Conservation (phyloP, 2,888 invertebrate species). For the Thelaira solivaga region DNA sequence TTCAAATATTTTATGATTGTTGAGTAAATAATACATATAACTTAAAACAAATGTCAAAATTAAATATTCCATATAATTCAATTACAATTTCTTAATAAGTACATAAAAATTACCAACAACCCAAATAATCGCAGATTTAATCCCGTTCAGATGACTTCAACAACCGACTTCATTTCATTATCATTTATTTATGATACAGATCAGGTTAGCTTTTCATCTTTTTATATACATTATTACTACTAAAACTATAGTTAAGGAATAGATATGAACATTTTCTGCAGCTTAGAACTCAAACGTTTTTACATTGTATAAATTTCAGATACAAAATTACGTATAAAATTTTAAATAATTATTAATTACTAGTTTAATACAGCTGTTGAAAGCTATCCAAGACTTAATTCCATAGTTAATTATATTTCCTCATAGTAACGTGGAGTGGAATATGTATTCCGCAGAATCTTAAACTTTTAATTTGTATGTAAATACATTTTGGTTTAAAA, state of each 20-base stretch:
- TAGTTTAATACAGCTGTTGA: too few relatives aligned
- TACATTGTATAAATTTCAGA: conserved; percentile 21
- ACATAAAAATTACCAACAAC: conserved; percentile 50
- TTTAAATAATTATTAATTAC: background rate
- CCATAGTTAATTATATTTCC: too few relatives aligned
- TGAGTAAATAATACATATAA: background rate
- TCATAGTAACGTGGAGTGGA: too few relatives aligned
- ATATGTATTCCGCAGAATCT: too few relatives aligned
- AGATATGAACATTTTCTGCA: conserved; percentile 77
- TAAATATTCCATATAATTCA: background rate
- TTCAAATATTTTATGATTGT: background rate
- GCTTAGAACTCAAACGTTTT: conserved; percentile 75
- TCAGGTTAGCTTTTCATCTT: conserved; percentile 21
- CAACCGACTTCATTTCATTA: conserved; percentile 29
- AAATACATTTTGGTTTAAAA: too few relatives aligned
- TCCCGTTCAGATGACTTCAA: conserved; percentile 32
- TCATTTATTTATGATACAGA: conserved; percentile 24
- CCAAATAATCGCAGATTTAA: conserved; percentile 28
- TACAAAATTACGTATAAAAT: background rate
- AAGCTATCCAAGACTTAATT: too few relatives aligned
- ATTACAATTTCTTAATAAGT: background rate
- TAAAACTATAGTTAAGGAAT: conserved; percentile 76
- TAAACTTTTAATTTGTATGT: too few relatives aligned
- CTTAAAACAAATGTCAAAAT: background rate
- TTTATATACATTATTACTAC: conserved; percentile 57